Percentiles rank a stretch among this genome's conserved stretches.
Conservation (phyloP, 2,888 invertebrate genomes). For the Busseola fusca region DNA sequence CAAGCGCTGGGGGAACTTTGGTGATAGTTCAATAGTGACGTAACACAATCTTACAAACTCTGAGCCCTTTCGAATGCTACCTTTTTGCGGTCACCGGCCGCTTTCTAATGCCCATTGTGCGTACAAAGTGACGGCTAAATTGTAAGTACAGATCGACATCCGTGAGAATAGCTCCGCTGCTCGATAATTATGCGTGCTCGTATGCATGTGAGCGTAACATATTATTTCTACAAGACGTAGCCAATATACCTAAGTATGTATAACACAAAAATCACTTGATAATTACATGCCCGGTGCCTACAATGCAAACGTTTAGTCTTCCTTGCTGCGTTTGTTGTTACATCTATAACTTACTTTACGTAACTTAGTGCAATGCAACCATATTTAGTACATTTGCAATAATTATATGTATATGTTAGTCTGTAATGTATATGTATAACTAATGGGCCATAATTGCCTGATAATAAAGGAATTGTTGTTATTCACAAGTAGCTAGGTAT, state of each 20-base stretch:
- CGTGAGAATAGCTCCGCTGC: constrained; percentile 80
- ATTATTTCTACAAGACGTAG: constrained; percentile 40
- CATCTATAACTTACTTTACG: background rate
- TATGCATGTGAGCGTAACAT: constrained; percentile 60
- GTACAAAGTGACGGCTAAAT: constrained; percentile 76
- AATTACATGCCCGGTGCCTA: background rate
- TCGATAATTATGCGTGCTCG: constrained; percentile 72
- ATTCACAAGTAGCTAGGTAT: too few relatives aligned
- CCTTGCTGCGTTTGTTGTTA: background rate
- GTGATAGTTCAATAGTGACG: constrained; percentile 82
- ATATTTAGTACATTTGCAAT: too few relatives aligned
- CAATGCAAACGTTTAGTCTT: background rate
- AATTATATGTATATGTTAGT: too few relatives aligned
- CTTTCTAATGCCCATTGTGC: constrained; percentile 88
- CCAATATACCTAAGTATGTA: constrained; percentile 8
- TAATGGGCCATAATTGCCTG: too few relatives aligned
- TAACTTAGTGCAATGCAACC: too few relatives aligned
- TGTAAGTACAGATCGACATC: constrained; percentile 79
- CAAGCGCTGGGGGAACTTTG: constrained; percentile 64
- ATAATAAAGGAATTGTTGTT: too few relatives aligned
- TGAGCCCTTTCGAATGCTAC: constrained; percentile 84
- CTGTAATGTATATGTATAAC: too few relatives aligned
- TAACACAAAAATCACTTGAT: background rate
- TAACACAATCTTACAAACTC: constrained; percentile 83
- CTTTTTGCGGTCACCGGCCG: constrained; percentile 86